Evolutionary conservation across 2,113 vertebrate species (phyloP), one percentile per base, ranked within the genome.

Genomic region (Malaclemys terrapin): DNA sequence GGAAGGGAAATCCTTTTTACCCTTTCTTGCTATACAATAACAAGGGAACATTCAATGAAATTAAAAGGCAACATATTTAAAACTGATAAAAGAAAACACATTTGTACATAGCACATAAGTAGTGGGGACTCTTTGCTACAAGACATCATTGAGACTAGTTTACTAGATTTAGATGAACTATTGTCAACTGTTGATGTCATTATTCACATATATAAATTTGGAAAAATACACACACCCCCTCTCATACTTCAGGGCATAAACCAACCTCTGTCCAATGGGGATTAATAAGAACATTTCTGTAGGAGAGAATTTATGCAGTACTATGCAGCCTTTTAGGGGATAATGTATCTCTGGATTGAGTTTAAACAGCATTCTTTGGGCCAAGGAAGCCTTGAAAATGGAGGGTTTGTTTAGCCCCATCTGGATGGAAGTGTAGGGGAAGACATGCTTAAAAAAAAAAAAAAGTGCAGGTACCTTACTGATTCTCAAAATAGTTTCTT

Each of bases 101-200:
- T 93, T 81, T 75, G 91, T 88, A 95, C 95, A 96, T 89, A 97
- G 94, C 88, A 97, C 95, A 91, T 75, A 88, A 93, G 92, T 29
- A 88, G 95, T 62, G 85, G 87, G 82, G 80, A 82, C 81, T 93
- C 91, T 85, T 88, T 95, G 92, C 89, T 90, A 96, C 53, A 0
- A 96, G 94, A 96, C 85, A 78, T 84, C 78, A 80, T 65, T 93
- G 88, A 96, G 92, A 95, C 94, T 90, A 96, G 72, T 19, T 94
- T 6, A 83, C 94, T 69, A 53, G 78, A 80, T 20, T 94, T 53
- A 89, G 89, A 88, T 29, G 92, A 96, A 95, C 83, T 94, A 91
- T 96, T 95, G 84, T 29, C 91, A 96, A 95, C 83, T 94, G 93
- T 96, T 95, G 85, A 82, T 96, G 95, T 96, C 97, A 96, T 90